Conservation (phyloP, 2,888 invertebrate species). For the Cybosia mesomella region DNA sequence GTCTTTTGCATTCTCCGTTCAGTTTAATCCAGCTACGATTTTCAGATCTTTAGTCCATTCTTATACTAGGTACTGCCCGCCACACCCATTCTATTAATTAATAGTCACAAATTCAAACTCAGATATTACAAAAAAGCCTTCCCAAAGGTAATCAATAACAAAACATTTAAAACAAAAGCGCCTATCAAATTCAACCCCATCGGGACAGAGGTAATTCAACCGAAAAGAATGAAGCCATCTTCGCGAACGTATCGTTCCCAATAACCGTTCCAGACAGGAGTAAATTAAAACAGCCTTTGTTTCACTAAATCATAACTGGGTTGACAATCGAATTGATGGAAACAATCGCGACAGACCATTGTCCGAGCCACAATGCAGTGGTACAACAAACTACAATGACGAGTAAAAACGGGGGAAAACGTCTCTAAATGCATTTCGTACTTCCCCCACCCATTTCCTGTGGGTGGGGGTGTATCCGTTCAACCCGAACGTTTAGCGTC, state of each 20-base stretch:
- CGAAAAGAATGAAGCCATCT: slow-evolving; percentile 25
- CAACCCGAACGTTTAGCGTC: slow-evolving; percentile 52
- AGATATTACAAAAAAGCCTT: background rate
- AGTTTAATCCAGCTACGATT: no score
- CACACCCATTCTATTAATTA: background rate
- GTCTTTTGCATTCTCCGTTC: no score
- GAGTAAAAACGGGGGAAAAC: slow-evolving; percentile 42
- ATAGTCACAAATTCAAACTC: background rate
- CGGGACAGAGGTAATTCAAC: slow-evolving; percentile 36
- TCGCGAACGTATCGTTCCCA: slow-evolving; percentile 32
- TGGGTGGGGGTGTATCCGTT: slow-evolving; percentile 42
- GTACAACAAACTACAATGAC: slow-evolving; percentile 46
- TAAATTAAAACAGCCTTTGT: slow-evolving; percentile 51
- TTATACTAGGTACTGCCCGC: no score
- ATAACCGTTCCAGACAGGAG: slow-evolving; percentile 40
- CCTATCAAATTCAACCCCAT: slow-evolving; percentile 36
- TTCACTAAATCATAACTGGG: slow-evolving; percentile 46
- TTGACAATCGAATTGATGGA: slow-evolving; percentile 56
- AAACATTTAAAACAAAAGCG: slow-evolving; percentile 25
- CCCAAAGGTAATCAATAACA: background rate
- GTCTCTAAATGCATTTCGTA: slow-evolving; percentile 50
- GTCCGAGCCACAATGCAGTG: slow-evolving; percentile 51
- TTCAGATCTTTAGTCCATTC: no score
- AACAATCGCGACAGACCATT: slow-evolving; percentile 49
- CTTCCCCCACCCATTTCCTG: slow-evolving; percentile 21